Conservation (phyloP, 2,888 invertebrate species). For the Rosalia funebris region DNA sequence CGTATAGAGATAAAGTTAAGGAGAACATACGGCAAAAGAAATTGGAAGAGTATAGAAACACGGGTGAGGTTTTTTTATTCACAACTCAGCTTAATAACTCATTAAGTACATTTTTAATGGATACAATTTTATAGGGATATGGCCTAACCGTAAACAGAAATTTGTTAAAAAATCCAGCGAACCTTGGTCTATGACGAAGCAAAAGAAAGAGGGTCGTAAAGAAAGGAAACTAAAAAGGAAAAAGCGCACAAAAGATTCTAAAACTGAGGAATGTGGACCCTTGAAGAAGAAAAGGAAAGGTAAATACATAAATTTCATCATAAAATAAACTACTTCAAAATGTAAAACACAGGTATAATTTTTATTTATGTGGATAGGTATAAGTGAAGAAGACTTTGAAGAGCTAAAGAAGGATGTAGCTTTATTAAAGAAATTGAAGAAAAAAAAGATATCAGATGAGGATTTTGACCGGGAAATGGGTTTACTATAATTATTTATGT, state of each 20-base stretch:
- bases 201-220: conserved; percentile 74
- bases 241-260: conserved; percentile 67
- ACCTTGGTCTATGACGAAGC: conserved; percentile 83
- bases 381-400: conserved; percentile 78
- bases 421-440: conserved; percentile 86
- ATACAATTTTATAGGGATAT: conserved; percentile 49
- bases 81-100: not conserved
- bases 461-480: conserved; percentile 75
- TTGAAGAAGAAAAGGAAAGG: conserved; percentile 64
- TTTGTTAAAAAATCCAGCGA: conserved; percentile 70
- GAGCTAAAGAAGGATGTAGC: conserved; percentile 84
- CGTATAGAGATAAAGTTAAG: conserved; percentile 82
- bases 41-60: conserved; percentile 75
- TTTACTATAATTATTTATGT: conserved; percentile 41
- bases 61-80: conserved; percentile 67
- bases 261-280: conserved; percentile 62
- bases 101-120: not conserved
- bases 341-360: too few relatives aligned
- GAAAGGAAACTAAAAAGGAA: conserved; percentile 72
- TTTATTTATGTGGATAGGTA: too few relatives aligned
- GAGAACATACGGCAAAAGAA: conserved; percentile 80
- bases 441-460: conserved; percentile 78
- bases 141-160: conserved; percentile 61
- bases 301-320: too few relatives aligned
- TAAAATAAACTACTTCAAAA: too few relatives aligned